These are phyloP conservation scores for Lerista edwardsae DNA, from an alignment of 2,797 vertebrate genomes.

Conservation along the genomic window DNA sequence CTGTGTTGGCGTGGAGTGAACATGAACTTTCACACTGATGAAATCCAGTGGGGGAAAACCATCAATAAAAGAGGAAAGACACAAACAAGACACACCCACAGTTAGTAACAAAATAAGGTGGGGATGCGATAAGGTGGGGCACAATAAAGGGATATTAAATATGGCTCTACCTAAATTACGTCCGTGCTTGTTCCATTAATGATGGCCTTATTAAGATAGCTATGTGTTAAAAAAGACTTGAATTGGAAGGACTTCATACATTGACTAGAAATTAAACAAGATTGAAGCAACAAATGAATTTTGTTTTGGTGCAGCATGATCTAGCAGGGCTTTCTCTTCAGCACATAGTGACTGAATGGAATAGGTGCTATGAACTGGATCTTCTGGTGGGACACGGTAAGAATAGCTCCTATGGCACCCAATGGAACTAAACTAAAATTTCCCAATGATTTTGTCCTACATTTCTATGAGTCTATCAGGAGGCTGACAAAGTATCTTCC, in stretches of 20 bases:
- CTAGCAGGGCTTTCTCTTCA: neutral
- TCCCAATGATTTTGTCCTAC: neutral
- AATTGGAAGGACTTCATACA: neutral
- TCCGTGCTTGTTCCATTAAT: neutral
- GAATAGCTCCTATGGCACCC: neutral
- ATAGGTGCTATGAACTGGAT: neutral
- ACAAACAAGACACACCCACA: conserved; percentile 47
- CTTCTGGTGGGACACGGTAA: neutral
- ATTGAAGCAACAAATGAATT: neutral
- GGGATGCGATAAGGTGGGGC: conserved; percentile 20
- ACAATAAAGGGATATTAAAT: neutral
- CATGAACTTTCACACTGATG: conserved; percentile 83
- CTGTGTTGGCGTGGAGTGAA: conserved; percentile 87
- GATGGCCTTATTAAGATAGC: neutral
- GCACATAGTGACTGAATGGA: neutral
- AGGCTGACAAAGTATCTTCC: neutral
- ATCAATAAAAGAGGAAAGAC: conserved; percentile 47
- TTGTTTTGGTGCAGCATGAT: neutral
- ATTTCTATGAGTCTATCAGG: neutral
- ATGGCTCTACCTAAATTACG: neutral
- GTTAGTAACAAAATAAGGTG: conserved; percentile 59
- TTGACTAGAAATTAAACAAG: neutral
- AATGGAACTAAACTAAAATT: neutral
- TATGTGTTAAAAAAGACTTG: neutral
- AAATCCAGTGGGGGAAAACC: conserved; percentile 34